phyloP scores from a whole-genome alignment of 1,140 invertebrate species.

The Brachionus paranguensis region DNA sequence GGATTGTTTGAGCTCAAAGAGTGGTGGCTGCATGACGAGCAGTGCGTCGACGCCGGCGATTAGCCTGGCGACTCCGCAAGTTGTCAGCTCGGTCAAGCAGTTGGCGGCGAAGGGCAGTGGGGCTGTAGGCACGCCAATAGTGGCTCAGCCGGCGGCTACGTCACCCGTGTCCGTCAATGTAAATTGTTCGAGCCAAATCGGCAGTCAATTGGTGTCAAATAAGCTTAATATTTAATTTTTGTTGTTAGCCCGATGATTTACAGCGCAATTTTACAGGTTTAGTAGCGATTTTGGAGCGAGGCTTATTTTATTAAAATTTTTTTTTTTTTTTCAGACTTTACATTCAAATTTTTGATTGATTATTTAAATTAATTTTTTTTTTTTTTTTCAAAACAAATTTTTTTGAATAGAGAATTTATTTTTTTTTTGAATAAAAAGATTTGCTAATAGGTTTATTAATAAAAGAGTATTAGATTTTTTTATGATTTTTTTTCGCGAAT shows the following conservation, averaged over 20 bases:
- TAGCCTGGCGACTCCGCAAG: neutral
- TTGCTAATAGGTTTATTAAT: neutral
- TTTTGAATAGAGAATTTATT: too few species aligned
- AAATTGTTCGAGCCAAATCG: neutral
- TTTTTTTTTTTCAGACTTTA: too few species aligned
- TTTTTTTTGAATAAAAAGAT: neutral
- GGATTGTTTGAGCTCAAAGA: neutral
- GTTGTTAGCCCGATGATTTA: neutral
- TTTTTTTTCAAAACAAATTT: too few species aligned
- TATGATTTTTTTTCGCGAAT: too few species aligned
- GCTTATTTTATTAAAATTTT: too few species aligned
- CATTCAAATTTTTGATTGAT: too few species aligned
- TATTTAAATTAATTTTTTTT: too few species aligned
- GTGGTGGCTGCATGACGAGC: neutral
- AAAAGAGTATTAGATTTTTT: neutral
- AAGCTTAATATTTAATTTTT: neutral
- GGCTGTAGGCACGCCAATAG: neutral
- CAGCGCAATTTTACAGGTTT: neutral
- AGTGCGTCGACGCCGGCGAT: neutral
- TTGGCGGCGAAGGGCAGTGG: neutral
- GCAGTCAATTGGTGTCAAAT: neutral
- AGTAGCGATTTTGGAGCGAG: neutral
- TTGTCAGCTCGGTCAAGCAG: neutral
- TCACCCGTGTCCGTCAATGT: neutral
- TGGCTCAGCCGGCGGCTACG: neutral